Evolutionary conservation across 2,113 vertebrate species (phyloP), one percentile per base, ranked within the genome.

Genomic region (Neolamprologus kungweensis): DNA sequence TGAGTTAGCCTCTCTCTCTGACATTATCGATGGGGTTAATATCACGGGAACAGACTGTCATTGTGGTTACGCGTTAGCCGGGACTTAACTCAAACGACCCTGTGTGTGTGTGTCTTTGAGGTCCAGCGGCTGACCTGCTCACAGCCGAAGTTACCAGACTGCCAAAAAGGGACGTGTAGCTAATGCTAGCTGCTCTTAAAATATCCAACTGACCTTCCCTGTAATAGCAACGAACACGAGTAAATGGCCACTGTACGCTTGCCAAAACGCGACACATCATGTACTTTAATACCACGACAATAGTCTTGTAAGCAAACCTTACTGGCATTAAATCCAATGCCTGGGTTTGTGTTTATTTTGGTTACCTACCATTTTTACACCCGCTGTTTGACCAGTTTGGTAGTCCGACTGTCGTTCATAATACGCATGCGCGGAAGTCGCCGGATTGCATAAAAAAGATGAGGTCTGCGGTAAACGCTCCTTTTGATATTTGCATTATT

Each of bases 361-460:
- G 92, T 96, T 94, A 97, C 96, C 96, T 97, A 97, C 97, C 96
- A 97, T 97, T 96, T 97, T 97, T 94, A 96, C 96, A 96, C 95
- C 95, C 96, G 96, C 96, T 96, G 95, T 95, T 95, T 96, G 92
- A 96, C 96, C 96, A 96, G 94, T 96, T 96, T 94, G 94, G 93
- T 91, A 96, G 93, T 91, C 95, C 94, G 91, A 92, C 86, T 88
- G 90, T 90, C 87, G 93, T 84, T 91, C 91, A 87, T 89, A 87
- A 80, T 96, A 93, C 96, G 96, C 96, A 75, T 96, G 97, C 96
- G 96, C 94, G 85, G 89, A 91, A 94, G 93, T 90, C 88, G 89
- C 65, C 81, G 10, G 78, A 4, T 79, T 47, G 83, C 82, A 78
- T 40, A 79, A 45, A 28, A 42, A 17, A 71, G 19, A 33, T 13